phyloP scores from a whole-genome alignment of 2,797 vertebrate genomes.

The Lepus oiostolus region DNA sequence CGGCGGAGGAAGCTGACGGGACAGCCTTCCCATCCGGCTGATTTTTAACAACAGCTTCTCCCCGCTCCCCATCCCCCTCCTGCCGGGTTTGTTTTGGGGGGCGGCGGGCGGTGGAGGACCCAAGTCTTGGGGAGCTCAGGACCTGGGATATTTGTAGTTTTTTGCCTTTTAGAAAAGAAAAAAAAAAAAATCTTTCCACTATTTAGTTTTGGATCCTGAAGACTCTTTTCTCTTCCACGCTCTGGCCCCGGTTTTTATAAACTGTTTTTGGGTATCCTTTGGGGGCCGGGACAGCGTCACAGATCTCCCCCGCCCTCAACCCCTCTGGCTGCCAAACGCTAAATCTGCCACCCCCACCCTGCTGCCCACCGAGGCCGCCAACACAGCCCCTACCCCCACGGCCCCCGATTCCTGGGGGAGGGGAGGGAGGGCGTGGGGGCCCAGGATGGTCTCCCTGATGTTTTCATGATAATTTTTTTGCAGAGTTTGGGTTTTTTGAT shows the following conservation, averaged over 20 bases:
- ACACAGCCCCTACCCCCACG: neutral
- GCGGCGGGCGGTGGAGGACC: slow-evolving; percentile 27
- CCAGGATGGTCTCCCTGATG: slow-evolving; percentile 20
- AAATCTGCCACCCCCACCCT: neutral
- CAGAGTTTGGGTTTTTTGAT: slow-evolving; percentile 61
- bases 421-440: slow-evolving; percentile 20
- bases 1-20: slow-evolving; percentile 50
- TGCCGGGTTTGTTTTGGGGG: slow-evolving; percentile 54
- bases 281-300: neutral
- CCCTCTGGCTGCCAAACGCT: slow-evolving; percentile 77
- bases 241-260: slow-evolving; percentile 80
- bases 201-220: slow-evolving; percentile 81
- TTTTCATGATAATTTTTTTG: slow-evolving; percentile 65
- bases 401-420: neutral
- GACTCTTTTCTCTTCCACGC: slow-evolving; percentile 71
- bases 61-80: neutral
- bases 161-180: slow-evolving; percentile 84
- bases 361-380: neutral
- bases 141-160: slow-evolving; percentile 80
- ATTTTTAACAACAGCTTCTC: slow-evolving; percentile 69
- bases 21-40: slow-evolving; percentile 67
- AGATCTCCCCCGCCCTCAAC: neutral
- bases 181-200: slow-evolving; percentile 78
- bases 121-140: slow-evolving; percentile 73
- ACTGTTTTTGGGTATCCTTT: slow-evolving; percentile 58